phyloP scores from a whole-genome alignment of 2,797 vertebrate species.

The Gymnopithys bicolor region DNA sequence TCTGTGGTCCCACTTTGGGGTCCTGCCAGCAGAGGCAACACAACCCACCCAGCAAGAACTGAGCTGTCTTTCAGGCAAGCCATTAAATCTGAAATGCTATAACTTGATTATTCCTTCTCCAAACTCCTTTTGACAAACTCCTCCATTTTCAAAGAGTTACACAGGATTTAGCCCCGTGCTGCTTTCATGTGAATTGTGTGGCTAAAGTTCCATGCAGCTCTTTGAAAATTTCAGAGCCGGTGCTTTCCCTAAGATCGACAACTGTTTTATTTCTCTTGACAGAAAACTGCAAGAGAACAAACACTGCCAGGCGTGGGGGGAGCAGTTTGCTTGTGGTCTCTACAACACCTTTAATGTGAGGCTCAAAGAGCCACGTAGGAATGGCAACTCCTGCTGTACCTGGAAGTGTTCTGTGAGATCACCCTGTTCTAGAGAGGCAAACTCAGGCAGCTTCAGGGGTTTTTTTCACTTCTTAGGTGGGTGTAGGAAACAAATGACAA shows the following conservation, averaged over 20 bases:
- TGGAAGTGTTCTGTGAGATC: fast-evolving
- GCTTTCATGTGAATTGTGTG: conserved; percentile 2
- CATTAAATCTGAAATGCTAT: conserved; percentile 31
- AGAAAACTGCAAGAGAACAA: conserved; percentile 24
- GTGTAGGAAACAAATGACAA: fast-evolving
- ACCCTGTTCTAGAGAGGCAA: not conserved
- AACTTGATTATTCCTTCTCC: conserved; percentile 53
- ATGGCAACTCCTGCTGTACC: not conserved
- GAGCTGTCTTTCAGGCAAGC: not conserved
- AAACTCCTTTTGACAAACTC: conserved; percentile 39
- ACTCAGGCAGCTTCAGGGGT: fast-evolving
- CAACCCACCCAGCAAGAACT: not conserved
- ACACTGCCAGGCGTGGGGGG: not conserved
- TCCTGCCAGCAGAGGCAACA: not conserved
- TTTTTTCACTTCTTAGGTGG: fast-evolving
- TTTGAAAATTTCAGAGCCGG: conserved; percentile 45
- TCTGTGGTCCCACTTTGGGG: not conserved
- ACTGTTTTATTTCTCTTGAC: conserved; percentile 61
- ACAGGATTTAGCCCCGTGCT: conserved; percentile 26
- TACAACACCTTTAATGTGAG: not conserved
- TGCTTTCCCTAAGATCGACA: conserved; percentile 5
- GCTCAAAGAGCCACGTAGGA: not conserved
- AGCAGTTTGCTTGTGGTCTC: not conserved
- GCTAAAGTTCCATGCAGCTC: not conserved
- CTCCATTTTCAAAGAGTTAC: conserved; percentile 60